Evolutionary conservation across 1,140 invertebrate species (phyloP).

Genomic region (Thaumetopoea pityocampa): DNA sequence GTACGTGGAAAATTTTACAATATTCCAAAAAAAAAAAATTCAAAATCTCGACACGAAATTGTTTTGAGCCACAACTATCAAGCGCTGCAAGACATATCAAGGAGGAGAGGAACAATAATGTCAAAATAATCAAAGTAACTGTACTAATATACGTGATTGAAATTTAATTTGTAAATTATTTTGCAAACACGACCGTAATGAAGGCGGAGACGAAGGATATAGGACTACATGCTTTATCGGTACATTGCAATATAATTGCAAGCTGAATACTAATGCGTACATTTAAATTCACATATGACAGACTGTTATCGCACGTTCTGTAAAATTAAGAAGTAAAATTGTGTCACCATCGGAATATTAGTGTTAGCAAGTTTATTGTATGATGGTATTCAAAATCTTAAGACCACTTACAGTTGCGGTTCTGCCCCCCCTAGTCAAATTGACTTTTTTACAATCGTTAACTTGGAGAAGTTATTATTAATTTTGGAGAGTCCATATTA

Average conservation of each 20-base stretch:
- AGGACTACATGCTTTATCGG: constrained; percentile 29
- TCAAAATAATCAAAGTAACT: constrained; percentile 14
- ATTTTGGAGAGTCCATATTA: too few relatives aligned
- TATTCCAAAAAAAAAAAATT: too few relatives aligned
- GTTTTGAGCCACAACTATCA: too few relatives aligned
- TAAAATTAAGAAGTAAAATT: constrained; percentile 30
- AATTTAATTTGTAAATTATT: constrained; percentile 16
- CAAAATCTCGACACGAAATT: too few relatives aligned
- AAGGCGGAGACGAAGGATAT: constrained; percentile 24
- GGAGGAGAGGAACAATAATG: constrained; percentile 2
- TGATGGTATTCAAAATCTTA: too few relatives aligned
- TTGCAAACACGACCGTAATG: constrained; percentile 8
- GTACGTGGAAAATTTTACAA: constrained; percentile 11
- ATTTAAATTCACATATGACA: constrained; percentile 37
- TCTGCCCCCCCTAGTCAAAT: too few relatives aligned
- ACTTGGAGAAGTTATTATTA: too few relatives aligned
- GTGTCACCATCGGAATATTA: constrained; percentile 28
- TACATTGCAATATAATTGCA: constrained; percentile 31
- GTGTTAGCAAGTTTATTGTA: too few relatives aligned
- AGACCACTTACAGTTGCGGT: too few relatives aligned
- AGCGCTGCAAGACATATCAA: too few relatives aligned
- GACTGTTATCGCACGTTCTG: constrained; percentile 37
- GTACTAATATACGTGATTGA: constrained; percentile 7
- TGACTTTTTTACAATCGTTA: too few relatives aligned
- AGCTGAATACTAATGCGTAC: constrained; percentile 36